phyloP scores from a whole-genome alignment of 2,888 invertebrate genomes.

The Therioaphis trifolii region DNA sequence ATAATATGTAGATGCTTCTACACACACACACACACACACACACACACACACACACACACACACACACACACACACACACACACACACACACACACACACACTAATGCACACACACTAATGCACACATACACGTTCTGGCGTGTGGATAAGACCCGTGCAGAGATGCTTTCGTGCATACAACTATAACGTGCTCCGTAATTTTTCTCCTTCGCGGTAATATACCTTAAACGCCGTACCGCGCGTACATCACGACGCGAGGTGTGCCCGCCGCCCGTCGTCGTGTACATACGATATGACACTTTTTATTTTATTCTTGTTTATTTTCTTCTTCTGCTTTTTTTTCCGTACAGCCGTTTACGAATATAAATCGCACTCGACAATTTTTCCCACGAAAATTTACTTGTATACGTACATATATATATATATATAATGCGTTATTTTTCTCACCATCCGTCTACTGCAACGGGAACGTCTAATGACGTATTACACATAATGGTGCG shows the following conservation, averaged over 20 bases:
- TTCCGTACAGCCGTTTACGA: background rate
- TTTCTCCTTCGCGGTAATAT: slow-evolving; percentile 39
- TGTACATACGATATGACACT: slow-evolving; percentile 11
- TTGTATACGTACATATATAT: background rate
- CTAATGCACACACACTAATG: too few species aligned
- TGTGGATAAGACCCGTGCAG: too few species aligned
- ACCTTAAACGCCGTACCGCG: background rate
- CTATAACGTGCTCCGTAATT: slow-evolving; percentile 29
- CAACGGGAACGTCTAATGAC: background rate
- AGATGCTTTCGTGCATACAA: background rate
- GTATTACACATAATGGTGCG: too few species aligned
- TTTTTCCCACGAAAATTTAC: slow-evolving; percentile 52
- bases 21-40: too few species aligned
- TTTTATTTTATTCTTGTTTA: background rate
- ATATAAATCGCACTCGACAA: slow-evolving; percentile 51
- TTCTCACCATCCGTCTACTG: slow-evolving; percentile 1
- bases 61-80: too few species aligned
- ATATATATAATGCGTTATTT: background rate
- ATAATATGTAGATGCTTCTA: too few species aligned
- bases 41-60: too few species aligned
- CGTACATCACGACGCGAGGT: slow-evolving; percentile 11
- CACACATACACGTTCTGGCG: too few species aligned
- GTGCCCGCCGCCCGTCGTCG: slow-evolving; percentile 39
- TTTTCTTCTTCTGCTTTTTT: background rate
- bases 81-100: too few species aligned